Evolutionary conservation across 1,140 invertebrate genomes (phyloP), one percentile per base, ranked within the genome.

Genomic region (Aphelinus certus): DNA sequence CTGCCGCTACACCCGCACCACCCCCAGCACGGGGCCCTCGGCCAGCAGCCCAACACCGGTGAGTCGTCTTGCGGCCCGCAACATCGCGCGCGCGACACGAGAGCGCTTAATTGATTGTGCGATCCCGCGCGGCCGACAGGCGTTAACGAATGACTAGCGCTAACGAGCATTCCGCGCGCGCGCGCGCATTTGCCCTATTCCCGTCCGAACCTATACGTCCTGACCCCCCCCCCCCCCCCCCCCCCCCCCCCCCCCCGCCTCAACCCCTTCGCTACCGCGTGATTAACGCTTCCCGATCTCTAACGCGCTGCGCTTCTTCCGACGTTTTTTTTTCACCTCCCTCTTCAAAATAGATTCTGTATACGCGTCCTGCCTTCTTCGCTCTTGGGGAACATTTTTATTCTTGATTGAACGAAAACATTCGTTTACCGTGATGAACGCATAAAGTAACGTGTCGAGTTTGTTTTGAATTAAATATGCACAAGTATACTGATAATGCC

Each of bases 1-100:
- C 81, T 89, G 45, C 86, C 90, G 6, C 89, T 92, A 77, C 89
- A 90, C 62, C 87, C 88, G 2, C 90, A 91, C 78, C 89, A 89
- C 81, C 88, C 89, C 1, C 88, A 89, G 10, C 85, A 89, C 66
- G 82, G 79, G 45, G 63, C 75, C 0, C 84, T 89, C 68, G 85
- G 80, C 45, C 80, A 83, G 69, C 79, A 80, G 4, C 75, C 69
- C 2, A 83, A 79, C 55, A 78, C 81, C 46, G 81, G 83, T 83
- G 57, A 79, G 71, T 56, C 26, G 26, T 26, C 26, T 26, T 26
- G 26, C 26, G 26, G 26, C 26, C 26, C 26, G 26, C 26, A 26
- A 26, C 26, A 26, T 26, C 26, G 26, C 26, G 26, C 26, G 26
- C 26, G 26, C 26, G 26, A 26, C 26, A 26, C 26, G 26, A 26